phyloP scores from a whole-genome alignment of 2,888 invertebrate genomes.

The Trissolcus brochymenae region DNA sequence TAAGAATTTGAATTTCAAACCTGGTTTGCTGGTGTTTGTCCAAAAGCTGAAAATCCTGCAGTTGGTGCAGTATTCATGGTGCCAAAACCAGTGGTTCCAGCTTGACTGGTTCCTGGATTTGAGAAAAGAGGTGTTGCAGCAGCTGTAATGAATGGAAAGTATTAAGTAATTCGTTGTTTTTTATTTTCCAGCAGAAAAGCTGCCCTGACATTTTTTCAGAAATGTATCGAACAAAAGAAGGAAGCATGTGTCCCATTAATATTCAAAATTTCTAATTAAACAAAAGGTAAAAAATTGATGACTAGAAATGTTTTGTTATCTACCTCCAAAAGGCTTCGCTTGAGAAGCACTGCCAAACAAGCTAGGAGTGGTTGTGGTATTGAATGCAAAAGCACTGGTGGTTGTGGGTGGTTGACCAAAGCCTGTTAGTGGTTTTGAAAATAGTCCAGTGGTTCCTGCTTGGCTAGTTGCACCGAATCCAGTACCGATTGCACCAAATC shows the following conservation, averaged over 20 bases:
- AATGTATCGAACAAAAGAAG: background rate
- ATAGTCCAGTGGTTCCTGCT: constrained; percentile 79
- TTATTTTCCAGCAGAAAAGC: too few species aligned
- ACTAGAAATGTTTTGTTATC: constrained; percentile 48
- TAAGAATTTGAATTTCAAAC: constrained; percentile 57
- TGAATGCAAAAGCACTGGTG: constrained; percentile 76
- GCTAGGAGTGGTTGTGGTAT: constrained; percentile 71
- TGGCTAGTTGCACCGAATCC: constrained; percentile 80
- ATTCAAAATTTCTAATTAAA: background rate
- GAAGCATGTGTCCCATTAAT: background rate
- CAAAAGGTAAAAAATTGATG: background rate
- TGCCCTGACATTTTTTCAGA: too few species aligned
- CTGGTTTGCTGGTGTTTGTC: constrained; percentile 72
- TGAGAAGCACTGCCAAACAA: constrained; percentile 75
- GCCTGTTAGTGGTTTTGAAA: constrained; percentile 82
- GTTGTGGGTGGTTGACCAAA: constrained; percentile 80
- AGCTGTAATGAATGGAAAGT: constrained; percentile 58
- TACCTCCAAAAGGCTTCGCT: constrained; percentile 77
- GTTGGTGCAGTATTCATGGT: constrained; percentile 72
- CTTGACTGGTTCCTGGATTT: constrained; percentile 68
- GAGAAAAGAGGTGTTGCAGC: constrained; percentile 73
- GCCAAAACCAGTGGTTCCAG: constrained; percentile 69
- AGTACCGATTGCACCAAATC: constrained; percentile 78
- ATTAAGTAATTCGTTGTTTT: too few species aligned
- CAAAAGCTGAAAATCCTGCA: constrained; percentile 74